phyloP scores from a whole-genome alignment of 2,888 invertebrate genomes.

The Torymus aiolomorphi region DNA sequence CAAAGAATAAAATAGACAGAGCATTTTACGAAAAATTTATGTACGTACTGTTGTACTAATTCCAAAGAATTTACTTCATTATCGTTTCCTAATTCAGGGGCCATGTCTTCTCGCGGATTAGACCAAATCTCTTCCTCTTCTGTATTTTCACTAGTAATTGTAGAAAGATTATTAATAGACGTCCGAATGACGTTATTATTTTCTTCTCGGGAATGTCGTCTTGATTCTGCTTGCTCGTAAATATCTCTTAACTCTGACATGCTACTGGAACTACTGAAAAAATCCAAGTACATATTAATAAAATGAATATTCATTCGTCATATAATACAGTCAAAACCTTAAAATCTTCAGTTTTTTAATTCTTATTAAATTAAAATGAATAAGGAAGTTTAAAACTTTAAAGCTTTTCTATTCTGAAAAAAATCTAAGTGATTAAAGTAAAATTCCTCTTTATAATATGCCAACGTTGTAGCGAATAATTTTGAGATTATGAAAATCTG shows the following conservation, averaged over 20 bases:
- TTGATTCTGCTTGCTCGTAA: constrained; percentile 69
- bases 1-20: no score
- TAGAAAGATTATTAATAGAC: constrained; percentile 48
- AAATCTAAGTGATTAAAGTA: no score
- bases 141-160: constrained; percentile 56
- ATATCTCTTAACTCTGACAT: constrained; percentile 69
- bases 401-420: no score
- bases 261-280: constrained; percentile 67
- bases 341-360: no score
- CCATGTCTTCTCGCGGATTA: constrained; percentile 61
- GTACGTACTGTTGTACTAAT: constrained; percentile 34
- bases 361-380: no score
- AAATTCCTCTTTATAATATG: no score
- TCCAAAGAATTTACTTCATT: constrained; percentile 39
- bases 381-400: no score
- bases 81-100: constrained; percentile 57
- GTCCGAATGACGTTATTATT: constrained; percentile 65
- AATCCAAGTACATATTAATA: neutral
- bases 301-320: no score
- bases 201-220: constrained; percentile 69
- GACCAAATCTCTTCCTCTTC: constrained; percentile 62
- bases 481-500: no score
- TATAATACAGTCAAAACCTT: no score
- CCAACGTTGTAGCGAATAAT: no score
- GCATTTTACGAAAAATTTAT: constrained; percentile 12